Evolutionary conservation across 2,888 invertebrate species (phyloP).

Genomic region (Callosobruchus maculatus): DNA sequence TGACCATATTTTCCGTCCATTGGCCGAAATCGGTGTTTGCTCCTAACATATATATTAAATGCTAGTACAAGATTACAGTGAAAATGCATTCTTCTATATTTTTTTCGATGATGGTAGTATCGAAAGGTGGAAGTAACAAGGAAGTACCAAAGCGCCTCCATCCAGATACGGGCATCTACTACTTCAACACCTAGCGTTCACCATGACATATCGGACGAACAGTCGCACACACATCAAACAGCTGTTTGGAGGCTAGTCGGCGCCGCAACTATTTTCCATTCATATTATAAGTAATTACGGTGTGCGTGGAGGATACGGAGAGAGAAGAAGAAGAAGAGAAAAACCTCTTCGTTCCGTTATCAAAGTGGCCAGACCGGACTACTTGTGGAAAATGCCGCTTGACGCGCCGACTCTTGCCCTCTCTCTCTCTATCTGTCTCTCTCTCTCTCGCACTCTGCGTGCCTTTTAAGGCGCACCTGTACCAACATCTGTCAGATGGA

Average conservation of each 20-base stretch:
- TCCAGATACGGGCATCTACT: neutral
- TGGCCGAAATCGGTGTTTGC: too few species aligned
- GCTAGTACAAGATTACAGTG: too few species aligned
- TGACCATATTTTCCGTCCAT: too few species aligned
- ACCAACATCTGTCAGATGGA: neutral
- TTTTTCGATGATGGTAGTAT: neutral
- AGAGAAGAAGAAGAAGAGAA: neutral
- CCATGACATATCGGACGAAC: neutral
- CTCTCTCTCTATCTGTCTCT: too few species aligned
- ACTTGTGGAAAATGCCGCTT: neutral
- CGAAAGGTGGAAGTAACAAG: neutral
- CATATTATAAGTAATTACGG: neutral
- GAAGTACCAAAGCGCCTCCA: neutral
- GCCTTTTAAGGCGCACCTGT: neutral
- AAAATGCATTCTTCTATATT: too few species aligned
- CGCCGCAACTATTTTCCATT: neutral
- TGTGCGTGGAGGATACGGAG: neutral
- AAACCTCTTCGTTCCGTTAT: neutral
- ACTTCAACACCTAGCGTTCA: neutral
- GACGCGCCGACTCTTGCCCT: too few species aligned
- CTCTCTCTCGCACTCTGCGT: neutral
- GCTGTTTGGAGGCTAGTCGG: neutral
- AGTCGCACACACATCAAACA: neutral
- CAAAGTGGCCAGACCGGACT: neutral
- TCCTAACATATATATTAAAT: too few species aligned